Percentiles rank a stretch among this genome's conserved stretches.
These are phyloP conservation scores for Dicranocentrus wangi DNA, from an alignment of 2,888 invertebrate genomes.

Conservation along the genomic window DNA sequence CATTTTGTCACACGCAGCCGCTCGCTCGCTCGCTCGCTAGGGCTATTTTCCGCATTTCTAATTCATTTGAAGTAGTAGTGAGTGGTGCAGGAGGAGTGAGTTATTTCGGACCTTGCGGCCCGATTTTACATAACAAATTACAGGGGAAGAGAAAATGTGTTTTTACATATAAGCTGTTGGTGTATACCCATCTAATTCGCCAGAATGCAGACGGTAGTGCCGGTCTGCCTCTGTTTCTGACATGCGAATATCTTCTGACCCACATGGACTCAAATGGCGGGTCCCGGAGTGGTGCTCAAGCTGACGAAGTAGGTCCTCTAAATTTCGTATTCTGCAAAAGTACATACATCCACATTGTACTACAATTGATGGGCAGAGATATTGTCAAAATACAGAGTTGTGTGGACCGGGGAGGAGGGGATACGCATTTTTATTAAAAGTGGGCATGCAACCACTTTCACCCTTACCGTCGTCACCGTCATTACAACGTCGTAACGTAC, in stretches of 20 bases:
- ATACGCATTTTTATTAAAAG: too few relatives aligned
- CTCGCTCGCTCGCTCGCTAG: conserved; percentile 15
- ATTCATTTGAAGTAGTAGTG: background rate
- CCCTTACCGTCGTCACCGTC: too few relatives aligned
- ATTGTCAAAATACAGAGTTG: too few relatives aligned
- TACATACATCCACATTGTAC: too few relatives aligned
- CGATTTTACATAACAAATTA: conserved; percentile 1
- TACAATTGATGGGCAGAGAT: too few relatives aligned
- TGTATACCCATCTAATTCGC: conserved; percentile 71
- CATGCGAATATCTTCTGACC: conserved; percentile 89
- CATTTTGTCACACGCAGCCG: conserved; percentile 16
- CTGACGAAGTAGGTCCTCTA: conserved; percentile 92
- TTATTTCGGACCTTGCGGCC: conserved; percentile 22
- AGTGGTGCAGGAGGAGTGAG: conserved; percentile 1
- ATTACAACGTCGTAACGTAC: too few relatives aligned
- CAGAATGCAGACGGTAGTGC: conserved; percentile 85
- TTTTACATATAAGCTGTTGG: conserved; percentile 29
- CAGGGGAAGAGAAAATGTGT: background rate
- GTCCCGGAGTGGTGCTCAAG: conserved; percentile 85
- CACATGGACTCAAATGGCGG: conserved; percentile 88
- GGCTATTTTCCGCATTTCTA: background rate
- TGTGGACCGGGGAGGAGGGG: too few relatives aligned
- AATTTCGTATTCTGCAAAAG: conserved; percentile 84
- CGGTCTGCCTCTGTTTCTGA: conserved; percentile 92
- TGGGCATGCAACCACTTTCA: too few relatives aligned